Evolutionary conservation across 2,888 invertebrate genomes (phyloP).

Genomic region (Leucoma salicis): DNA sequence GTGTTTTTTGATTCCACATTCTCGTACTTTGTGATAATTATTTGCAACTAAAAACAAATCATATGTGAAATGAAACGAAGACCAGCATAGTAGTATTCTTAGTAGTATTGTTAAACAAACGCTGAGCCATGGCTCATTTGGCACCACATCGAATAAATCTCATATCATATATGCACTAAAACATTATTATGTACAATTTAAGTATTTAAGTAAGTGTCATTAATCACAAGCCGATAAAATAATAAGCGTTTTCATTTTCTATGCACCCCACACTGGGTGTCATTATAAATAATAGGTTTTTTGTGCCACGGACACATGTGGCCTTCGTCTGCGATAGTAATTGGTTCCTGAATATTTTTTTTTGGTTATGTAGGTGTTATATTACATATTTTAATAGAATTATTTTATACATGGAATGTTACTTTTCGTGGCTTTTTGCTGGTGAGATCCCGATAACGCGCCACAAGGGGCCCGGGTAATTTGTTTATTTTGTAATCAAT

Average conservation of each 20-base stretch:
- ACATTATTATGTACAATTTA: constrained; percentile 38
- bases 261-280: constrained; percentile 63
- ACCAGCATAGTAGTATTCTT: too few species aligned
- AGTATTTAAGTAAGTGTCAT: constrained; percentile 56
- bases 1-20: too few species aligned
- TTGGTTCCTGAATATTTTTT: constrained; percentile 21
- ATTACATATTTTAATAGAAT: constrained; percentile 18
- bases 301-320: constrained; percentile 62
- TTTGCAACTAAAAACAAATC: too few species aligned
- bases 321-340: constrained; percentile 28
- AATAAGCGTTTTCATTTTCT: constrained; percentile 66
- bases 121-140: too few species aligned
- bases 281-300: constrained; percentile 61
- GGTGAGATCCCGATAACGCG: constrained; percentile 2
- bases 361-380: constrained; percentile 9
- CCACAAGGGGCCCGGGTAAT: constrained; percentile 4
- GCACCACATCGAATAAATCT: too few species aligned
- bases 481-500: constrained; percentile 4
- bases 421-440: neutral
- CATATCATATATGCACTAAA: too few species aligned
- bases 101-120: too few species aligned
- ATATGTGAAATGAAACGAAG: too few species aligned
- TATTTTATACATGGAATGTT: constrained; percentile 9
- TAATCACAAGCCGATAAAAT: constrained; percentile 67
- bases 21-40: too few species aligned